A percentile compares a stretch with the other conserved stretches of the same genome.
phyloP scores from a whole-genome alignment of 1,140 invertebrate genomes.

The Aphidius gifuensis region DNA sequence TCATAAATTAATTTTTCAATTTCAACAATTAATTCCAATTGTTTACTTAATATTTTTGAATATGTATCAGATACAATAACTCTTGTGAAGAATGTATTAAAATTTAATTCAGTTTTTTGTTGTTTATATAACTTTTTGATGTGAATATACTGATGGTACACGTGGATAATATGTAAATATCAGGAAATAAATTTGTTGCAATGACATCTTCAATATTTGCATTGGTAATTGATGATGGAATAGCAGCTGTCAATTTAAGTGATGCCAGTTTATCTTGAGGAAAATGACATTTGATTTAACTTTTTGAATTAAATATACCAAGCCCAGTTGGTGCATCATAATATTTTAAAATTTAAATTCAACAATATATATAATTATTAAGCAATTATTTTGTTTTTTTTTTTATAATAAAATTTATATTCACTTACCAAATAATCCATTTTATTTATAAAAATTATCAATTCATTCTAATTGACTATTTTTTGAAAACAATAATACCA shows the following conservation, averaged over 20 bases:
- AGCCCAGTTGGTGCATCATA: slow-evolving; percentile 85
- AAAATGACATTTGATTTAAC: slow-evolving; percentile 78
- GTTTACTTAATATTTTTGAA: slow-evolving; percentile 67
- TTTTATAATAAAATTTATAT: slow-evolving; percentile 13
- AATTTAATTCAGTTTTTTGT: slow-evolving; percentile 49
- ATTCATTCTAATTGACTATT: slow-evolving; percentile 87
- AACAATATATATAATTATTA: slow-evolving; percentile 14
- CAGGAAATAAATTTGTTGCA: slow-evolving; percentile 70
- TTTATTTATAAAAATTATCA: slow-evolving; percentile 87
- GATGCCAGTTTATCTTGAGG: slow-evolving; percentile 69
- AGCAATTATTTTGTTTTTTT: slow-evolving; percentile 2
- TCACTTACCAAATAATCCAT: slow-evolving; percentile 78
- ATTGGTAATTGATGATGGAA: slow-evolving; percentile 70
- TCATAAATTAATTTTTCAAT: slow-evolving; percentile 66
- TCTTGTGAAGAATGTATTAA: slow-evolving; percentile 42
- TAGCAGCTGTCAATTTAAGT: slow-evolving; percentile 75
- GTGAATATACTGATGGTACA: slow-evolving; percentile 76
- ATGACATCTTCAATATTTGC: slow-evolving; percentile 82
- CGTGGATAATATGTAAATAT: slow-evolving; percentile 75
- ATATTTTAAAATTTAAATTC: slow-evolving; percentile 60
- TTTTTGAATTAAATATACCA: slow-evolving; percentile 82
- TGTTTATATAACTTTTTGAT: slow-evolving; percentile 69
- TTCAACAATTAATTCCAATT: slow-evolving; percentile 67
- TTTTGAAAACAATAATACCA: slow-evolving; percentile 82
- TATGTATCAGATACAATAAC: slow-evolving; percentile 55